A percentile compares a stretch with the other conserved stretches of the same genome.
Evolutionary conservation across 2,888 invertebrate genomes (phyloP).

Genomic region (Pachymerium ferrugineum): DNA sequence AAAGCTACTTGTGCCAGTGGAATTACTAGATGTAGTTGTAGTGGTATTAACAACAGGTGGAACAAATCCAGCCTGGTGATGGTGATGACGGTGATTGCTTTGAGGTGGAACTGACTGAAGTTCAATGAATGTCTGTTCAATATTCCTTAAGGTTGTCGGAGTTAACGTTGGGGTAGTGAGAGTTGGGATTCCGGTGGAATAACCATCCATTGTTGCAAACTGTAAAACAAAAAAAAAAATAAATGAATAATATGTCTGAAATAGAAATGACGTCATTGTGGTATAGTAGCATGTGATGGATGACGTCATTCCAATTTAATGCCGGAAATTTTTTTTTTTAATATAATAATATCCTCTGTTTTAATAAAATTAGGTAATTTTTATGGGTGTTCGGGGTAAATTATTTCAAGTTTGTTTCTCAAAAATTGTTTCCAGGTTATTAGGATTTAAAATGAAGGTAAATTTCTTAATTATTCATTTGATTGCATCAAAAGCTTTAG

Average conservation of each 20-base stretch:
- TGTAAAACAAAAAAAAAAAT: conserved; percentile 52
- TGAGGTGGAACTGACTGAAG: conserved; percentile 62
- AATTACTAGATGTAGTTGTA: conserved; percentile 29
- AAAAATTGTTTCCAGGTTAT: no score
- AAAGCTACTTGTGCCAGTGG: no score
- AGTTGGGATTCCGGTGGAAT: conserved; percentile 83
- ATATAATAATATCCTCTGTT: no score
- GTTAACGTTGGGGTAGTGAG: conserved; percentile 90
- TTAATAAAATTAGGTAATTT: no score
- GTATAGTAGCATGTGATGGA: no score
- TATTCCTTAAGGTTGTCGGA: conserved; percentile 82
- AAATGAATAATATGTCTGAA: conserved; percentile 25
- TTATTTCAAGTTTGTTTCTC: no score
- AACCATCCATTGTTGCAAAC: conserved; percentile 77
- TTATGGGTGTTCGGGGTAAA: no score
- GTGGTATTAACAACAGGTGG: conserved; percentile 58
- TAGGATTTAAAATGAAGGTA: background rate
- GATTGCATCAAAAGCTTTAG: background rate
- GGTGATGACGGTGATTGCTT: conserved; percentile 52
- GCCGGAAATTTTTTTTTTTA: no score
- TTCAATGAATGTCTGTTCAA: conserved; percentile 87
- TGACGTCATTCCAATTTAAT: no score
- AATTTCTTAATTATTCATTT: background rate
- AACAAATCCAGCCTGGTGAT: conserved; percentile 88
- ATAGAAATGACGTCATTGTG: no score